Base-by-base conservation (phyloP, 2,113 vertebrate species). In the Haliaeetus leucogaster region DNA sequence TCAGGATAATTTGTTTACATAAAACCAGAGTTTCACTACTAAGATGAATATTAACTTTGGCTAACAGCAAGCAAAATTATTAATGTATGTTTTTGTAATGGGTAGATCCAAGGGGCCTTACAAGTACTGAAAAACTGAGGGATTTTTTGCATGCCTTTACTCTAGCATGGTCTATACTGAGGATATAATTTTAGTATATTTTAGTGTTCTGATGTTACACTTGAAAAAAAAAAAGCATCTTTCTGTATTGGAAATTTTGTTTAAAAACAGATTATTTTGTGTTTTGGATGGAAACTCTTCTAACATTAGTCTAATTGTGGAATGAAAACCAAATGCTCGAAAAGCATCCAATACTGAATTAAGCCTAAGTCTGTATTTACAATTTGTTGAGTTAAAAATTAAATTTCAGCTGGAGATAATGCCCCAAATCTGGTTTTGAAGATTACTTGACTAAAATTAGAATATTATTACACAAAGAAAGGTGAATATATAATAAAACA, bases 1-100 rank as follows among this genome's bases (percentile, higher is more conserved):
- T 96, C 86, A 72, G 89, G n/a, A 93, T 96, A 95, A 96, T 96
- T 96, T 95, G 81, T 13, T 87, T 87, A 73, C 70, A 82, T 68
- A 32, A 93, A 96, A 96, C 87, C 86, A 85, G 80, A 78, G 26
- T 95, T 96, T 93, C 59, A 76, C n/a, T 63, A 67, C n/a, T 59
- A 76, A 91, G 68, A 95, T 79, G 29, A 93, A 91, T 89, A 95
- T 94, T 97, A 91, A 84, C 86, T 95, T 71, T n/a, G 32, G 22
- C 89, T 71, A 94, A 66, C 77, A 89, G 94, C 73, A 85, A 78
- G 77, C n/a, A 89, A 89, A 95, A 89, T 67, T 78, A 79, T 84
- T 96, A 89, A 85, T 93, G 9, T 34, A 45, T 86, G 32, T 74
- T 91, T 92, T 91, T 89, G 23, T 82, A 91, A 94, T 87, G 52